Evolutionary conservation across 2,113 vertebrate species (phyloP), one percentile per base, ranked within the genome.

Genomic region (Chaetorhynchus papuensis): DNA sequence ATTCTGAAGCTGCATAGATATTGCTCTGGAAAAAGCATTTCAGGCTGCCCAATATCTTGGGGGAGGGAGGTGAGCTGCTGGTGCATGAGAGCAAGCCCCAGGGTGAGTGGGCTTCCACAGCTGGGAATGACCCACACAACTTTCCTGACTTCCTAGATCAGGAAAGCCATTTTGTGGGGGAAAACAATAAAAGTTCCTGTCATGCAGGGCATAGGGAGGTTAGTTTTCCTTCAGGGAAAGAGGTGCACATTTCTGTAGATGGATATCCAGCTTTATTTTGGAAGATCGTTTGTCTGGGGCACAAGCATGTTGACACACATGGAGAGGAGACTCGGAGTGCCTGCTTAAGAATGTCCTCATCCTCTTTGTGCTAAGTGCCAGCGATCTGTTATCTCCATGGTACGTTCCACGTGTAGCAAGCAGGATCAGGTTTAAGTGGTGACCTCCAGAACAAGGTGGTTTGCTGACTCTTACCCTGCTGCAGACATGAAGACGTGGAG

Each of bases 141-240:
- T 70, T 85, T 35, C 37, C 74, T 83, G 49, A 19, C 14, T 65
- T 66, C 37, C 57, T 3, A 15, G 31, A 41, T 41, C 30, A 65
- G 31, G 23, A 30, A 87, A 71, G 6, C 8, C 10, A 4, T 84
- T 74, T 10, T 28, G 4, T 15, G 15, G 9, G 0, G 0, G 4
- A n/a, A 47, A 50, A 0, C 0, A 33, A 8, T 15, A 33, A 5
- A 0, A 0, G 31, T 6, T 39, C 28, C 64, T 26, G 19, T 56
- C 54, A 10, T 17, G 21, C 15, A 59, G 28, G 33, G 3, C 18
- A 22, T 39, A 11, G 16, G 0, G 8, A 10, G 7, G 3, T n/a
- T 35, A n/a, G 18, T n/a, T 82, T 64, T 79, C 39, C 39, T 68
- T 68, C 77, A 69, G 19, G 31, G 37, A 74, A 76, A 14, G 39